phyloP scores from a whole-genome alignment of 2,888 invertebrate species.

The Drosophila anceps region DNA sequence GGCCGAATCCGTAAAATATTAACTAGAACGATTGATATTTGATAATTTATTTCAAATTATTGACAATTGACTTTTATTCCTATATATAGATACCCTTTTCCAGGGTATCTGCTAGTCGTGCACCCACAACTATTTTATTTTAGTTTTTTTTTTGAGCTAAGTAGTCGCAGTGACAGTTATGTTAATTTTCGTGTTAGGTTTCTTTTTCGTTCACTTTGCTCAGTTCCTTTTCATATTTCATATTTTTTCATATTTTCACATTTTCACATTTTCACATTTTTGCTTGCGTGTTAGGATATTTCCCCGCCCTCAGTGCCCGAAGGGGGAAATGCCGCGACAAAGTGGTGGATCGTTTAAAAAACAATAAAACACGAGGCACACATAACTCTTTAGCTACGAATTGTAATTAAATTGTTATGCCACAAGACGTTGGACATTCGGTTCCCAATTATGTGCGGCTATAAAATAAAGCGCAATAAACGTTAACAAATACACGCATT shows the following conservation, averaged over 20 bases:
- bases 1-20: background rate
- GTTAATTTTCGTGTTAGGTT: constrained; percentile 69
- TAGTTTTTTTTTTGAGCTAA: constrained; percentile 37
- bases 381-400: constrained; percentile 35
- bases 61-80: background rate
- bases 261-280: constrained; percentile 66
- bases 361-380: constrained; percentile 75
- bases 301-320: background rate
- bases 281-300: constrained; percentile 61
- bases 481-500: constrained; percentile 44
- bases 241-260: constrained; percentile 67
- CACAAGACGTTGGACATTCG: constrained; percentile 47
- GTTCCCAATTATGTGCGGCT: constrained; percentile 62
- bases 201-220: constrained; percentile 61
- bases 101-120: background rate
- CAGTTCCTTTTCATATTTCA: constrained; percentile 68
- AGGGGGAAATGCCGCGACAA: constrained; percentile 64
- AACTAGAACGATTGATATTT: background rate
- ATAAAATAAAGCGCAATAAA: constrained; percentile 67
- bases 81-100: no score
- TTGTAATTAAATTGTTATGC: constrained; percentile 79
- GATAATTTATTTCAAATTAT: background rate
- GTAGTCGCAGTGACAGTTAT: constrained; percentile 60
- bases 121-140: background rate
- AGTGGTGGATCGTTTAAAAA: constrained; percentile 82